A percentile compares a stretch with the other conserved stretches of the same genome.
phyloP scores from a whole-genome alignment of 1,140 invertebrate genomes.

The Pogonomyrmex californicus region DNA sequence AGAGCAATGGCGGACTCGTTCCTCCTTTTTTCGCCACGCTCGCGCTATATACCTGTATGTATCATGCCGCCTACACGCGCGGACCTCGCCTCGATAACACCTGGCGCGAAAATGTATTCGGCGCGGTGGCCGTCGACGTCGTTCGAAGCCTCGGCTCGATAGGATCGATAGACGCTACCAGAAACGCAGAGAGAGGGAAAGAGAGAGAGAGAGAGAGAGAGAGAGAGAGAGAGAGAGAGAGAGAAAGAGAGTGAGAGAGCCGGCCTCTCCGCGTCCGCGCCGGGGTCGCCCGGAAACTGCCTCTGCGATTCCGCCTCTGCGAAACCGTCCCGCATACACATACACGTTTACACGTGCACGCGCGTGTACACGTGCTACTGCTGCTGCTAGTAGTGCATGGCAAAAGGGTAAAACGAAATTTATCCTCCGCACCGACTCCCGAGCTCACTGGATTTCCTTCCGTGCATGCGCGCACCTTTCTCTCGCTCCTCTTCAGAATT shows the following conservation, averaged over 20 bases:
- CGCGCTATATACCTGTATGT: slow-evolving; percentile 43
- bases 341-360: slow-evolving; percentile 31
- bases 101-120: slow-evolving; percentile 76
- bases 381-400: slow-evolving; percentile 35
- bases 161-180: slow-evolving; percentile 76
- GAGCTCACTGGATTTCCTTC: slow-evolving; percentile 51
- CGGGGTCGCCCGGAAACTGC: slow-evolving; percentile 75
- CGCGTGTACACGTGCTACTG: slow-evolving; percentile 26
- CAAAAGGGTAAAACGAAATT: slow-evolving; percentile 61
- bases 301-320: slow-evolving; percentile 68
- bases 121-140: slow-evolving; percentile 72
- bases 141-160: slow-evolving; percentile 74
- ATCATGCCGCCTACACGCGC: slow-evolving; percentile 50
- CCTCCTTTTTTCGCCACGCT: slow-evolving; percentile 37
- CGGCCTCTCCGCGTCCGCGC: slow-evolving; percentile 66
- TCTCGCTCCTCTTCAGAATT: background rate
- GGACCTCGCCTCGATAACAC: slow-evolving; percentile 66
- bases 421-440: slow-evolving; percentile 38
- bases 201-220: background rate
- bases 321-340: slow-evolving; percentile 53
- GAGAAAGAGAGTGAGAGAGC: slow-evolving; percentile 17
- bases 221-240: slow-evolving; percentile 2
- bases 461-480: slow-evolving; percentile 49
- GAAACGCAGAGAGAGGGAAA: slow-evolving; percentile 59
- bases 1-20: slow-evolving; percentile 37